Evolutionary conservation across 1,140 invertebrate species (phyloP), one percentile per base, ranked within the genome.

Genomic region (Zaprionus tsacasi): DNA sequence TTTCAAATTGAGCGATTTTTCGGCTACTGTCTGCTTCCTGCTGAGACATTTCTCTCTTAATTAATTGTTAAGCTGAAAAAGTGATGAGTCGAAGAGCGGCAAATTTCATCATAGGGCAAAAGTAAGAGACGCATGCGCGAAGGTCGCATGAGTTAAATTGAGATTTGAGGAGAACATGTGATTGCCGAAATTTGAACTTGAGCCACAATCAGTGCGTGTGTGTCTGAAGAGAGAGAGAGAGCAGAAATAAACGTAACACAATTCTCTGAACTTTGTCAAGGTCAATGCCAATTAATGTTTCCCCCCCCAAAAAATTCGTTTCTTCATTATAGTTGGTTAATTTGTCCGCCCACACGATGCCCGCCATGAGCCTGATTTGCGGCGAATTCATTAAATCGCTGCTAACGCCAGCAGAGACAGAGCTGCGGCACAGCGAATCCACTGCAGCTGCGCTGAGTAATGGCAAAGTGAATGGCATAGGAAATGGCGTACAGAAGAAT

Each of bases 271-370:
- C 83, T 83, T 80, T 64, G 52, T 21, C 85, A 88, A 88, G 83
- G 83, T 88, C 78, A 85, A 59, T 81, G 72, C 48, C 85, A 88
- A 81, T 89, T 88, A 90, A 85, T 81, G 10, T 45, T 70, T 6
- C 52, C 66, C 45, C 21, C 21, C 66, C 45, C 21, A 1, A 2
- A 33, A 13, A 36, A 55, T 72, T 76, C 50, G 43, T 65, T 64
- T 83, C 59, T 66, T 54, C 74, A 65, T 93, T 94, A 72, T 82
- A 94, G 94, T 77, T 94, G 56, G 82, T 94, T 43, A 92, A 92
- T 36, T 91, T 93, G 66, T 92, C 94, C 35, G 91, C 93, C 54
- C 94, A 94, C 65, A 94, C 94, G 21, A 90, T 94, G 81, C 93
- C 93, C 15, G 93, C 93, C 5, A 93, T 94, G 92, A 93, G 92